Base-by-base conservation (phyloP, 1,140 invertebrate species). In the Lithobius niger region DNA sequence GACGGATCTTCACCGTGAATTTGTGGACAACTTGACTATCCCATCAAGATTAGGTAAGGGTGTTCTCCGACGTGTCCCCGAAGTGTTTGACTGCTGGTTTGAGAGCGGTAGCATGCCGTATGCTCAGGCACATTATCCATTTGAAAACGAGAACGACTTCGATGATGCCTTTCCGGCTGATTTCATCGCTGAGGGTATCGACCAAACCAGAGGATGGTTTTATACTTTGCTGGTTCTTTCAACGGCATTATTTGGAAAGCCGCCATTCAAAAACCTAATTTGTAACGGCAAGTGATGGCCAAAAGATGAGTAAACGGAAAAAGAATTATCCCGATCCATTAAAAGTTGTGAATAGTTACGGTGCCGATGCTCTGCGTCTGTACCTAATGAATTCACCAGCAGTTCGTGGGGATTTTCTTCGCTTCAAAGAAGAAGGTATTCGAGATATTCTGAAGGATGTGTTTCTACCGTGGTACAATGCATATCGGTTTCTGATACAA, bases 11-110 rank as follows among this genome's bases (percentile, higher is more conserved):
- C 97, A 99, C 75, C 79, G 96, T 57, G 96, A 99, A 75, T 84
- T 76, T 65, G 84, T 99, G 61, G 97, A 99, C 72, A 72, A 88
- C 60, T 74, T 99, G 47, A 88, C 85, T 59, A 99, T 99, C 65
- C 94, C 95, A 2, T 99, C 95, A 0, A 74, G 73, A 43, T 78
- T 82, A 25, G 91, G 90, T 19, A 78, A 84, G 56, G 86, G 89
- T 16, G 82, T 84, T 15, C 70, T 99, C 16, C 79, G 77, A 56
- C 78, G 97, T 57, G 81, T 99, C 22, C 67, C 82, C 2, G 94
- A 99, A 73, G 97, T 99, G 0, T 99, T 99, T 75, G 97, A 99
- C 72, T 99, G 97, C 69, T 99, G 97, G 97, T 99, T 99, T 74
- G 97, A 99, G 70, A 97, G 92, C 18, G 97, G 96, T 4, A 93